Evolutionary conservation across 2,113 vertebrate species (phyloP).

Genomic region (Cariama cristata): DNA sequence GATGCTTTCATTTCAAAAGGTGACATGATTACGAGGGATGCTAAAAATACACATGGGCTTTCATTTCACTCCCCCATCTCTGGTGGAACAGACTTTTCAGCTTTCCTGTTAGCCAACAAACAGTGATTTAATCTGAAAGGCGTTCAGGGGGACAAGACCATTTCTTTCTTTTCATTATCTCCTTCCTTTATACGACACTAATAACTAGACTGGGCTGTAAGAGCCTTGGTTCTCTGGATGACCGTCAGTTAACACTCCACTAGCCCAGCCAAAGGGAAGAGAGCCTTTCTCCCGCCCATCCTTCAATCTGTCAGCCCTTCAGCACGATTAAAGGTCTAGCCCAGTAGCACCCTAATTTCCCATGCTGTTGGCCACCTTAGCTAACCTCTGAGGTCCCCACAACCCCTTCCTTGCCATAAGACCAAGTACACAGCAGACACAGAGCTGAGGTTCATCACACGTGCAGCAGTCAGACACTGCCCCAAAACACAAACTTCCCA

Average conservation of each 20-base stretch:
- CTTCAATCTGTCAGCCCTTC: not conserved
- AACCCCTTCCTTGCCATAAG: not conserved
- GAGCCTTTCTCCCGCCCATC: not conserved
- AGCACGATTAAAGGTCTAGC: not conserved
- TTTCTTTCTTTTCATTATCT: not conserved
- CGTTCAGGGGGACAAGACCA: rapidly evolving
- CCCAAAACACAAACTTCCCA: not conserved
- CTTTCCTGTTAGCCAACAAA: not conserved
- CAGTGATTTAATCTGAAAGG: slow-evolving; percentile 5
- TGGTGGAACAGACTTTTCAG: not conserved
- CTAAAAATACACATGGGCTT: slow-evolving; percentile 53
- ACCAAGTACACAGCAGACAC: not conserved
- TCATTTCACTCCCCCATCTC: not conserved
- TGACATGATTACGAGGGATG: slow-evolving; percentile 34
- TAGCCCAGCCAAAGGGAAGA: not conserved
- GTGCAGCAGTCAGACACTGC: not conserved
- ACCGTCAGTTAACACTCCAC: not conserved
- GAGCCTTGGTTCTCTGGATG: not conserved
- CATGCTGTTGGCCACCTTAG: not conserved
- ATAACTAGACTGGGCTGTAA: too few species aligned
- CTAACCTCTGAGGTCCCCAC: not conserved
- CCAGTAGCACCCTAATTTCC: not conserved
- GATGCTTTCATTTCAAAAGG: slow-evolving; percentile 56
- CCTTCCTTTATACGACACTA: not conserved
- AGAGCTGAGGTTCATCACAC: not conserved